Evolutionary conservation across 2,797 vertebrate genomes (phyloP).

Genomic region (Enteromius anoplus): DNA sequence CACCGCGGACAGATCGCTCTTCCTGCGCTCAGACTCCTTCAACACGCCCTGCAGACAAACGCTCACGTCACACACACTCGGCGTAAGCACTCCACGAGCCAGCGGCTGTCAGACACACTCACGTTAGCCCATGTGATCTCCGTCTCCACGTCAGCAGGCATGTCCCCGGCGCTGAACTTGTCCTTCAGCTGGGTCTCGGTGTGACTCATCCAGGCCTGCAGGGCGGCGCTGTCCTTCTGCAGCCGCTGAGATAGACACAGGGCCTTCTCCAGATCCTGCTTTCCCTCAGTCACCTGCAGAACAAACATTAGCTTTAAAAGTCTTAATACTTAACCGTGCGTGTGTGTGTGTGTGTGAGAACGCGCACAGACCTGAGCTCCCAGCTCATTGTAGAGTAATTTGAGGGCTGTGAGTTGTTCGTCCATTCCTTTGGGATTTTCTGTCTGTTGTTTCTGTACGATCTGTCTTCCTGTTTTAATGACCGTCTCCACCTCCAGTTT

Average conservation of each 20-base stretch:
- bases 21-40: conserved; percentile 90
- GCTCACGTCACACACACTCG: background rate
- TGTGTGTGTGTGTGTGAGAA: background rate
- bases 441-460: conserved; percentile 97
- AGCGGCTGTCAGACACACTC: conserved; percentile 63
- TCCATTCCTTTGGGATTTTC: conserved; percentile 98
- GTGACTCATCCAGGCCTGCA: conserved; percentile 87
- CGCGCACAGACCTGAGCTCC: conserved; percentile 87
- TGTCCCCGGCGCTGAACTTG: conserved; percentile 84
- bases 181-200: conserved; percentile 84
- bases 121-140: conserved; percentile 95
- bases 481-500: conserved; percentile 98
- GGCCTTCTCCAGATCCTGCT: conserved; percentile 93
- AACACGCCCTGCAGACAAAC: conserved; percentile 80
- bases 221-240: conserved; percentile 81
- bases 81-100: background rate
- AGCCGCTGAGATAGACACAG: conserved; percentile 86
- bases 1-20: conserved; percentile 83
- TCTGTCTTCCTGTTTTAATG: conserved; percentile 97
- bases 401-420: conserved; percentile 92
- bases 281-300: conserved; percentile 89
- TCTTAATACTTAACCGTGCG: background rate
- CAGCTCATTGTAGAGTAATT: conserved; percentile 95
- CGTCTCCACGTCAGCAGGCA: conserved; percentile 86
- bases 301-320: no score